Evolutionary conservation across 2,888 invertebrate genomes (phyloP).

Genomic region (Dolomedes plantarius): DNA sequence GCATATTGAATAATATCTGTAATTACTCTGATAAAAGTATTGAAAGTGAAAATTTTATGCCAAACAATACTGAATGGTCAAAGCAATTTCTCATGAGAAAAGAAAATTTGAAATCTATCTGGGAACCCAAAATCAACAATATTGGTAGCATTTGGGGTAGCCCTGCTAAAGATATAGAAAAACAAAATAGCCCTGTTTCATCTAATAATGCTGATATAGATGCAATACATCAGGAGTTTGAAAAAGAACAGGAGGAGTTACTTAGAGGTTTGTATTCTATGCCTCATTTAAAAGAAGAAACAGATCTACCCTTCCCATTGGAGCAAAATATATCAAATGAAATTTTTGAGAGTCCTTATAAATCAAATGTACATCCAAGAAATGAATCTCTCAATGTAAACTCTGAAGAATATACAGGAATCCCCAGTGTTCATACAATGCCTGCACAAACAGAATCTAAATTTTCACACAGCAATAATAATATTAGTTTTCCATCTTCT

Average conservation of each 20-base stretch:
- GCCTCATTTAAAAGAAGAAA: too few relatives aligned
- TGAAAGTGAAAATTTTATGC: too few relatives aligned
- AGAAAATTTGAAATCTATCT: slow-evolving; percentile 30
- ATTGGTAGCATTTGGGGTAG: slow-evolving; percentile 29
- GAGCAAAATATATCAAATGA: too few relatives aligned
- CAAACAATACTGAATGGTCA: too few relatives aligned
- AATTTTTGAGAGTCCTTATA: too few relatives aligned
- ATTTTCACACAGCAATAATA: not conserved
- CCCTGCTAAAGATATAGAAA: too few relatives aligned
- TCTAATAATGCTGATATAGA: not conserved
- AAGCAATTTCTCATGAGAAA: too few relatives aligned
- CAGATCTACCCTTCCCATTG: too few relatives aligned
- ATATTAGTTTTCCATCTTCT: not conserved
- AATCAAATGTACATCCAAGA: too few relatives aligned
- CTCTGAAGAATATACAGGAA: not conserved
- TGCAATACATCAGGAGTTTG: slow-evolving; percentile 49
- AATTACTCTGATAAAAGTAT: too few relatives aligned
- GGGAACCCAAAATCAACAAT: slow-evolving; percentile 31
- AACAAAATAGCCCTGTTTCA: not conserved
- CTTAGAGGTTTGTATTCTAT: slow-evolving; percentile 36
- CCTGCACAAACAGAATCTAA: not conserved
- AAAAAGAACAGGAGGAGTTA: slow-evolving; percentile 57
- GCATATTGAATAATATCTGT: too few relatives aligned
- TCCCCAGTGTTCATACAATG: not conserved
- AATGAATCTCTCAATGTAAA: not conserved